Percentiles rank a stretch among this genome's conserved stretches.
These are phyloP conservation scores for Limanda limanda DNA, from an alignment of 2,113 vertebrate species.

Conservation along the genomic window DNA sequence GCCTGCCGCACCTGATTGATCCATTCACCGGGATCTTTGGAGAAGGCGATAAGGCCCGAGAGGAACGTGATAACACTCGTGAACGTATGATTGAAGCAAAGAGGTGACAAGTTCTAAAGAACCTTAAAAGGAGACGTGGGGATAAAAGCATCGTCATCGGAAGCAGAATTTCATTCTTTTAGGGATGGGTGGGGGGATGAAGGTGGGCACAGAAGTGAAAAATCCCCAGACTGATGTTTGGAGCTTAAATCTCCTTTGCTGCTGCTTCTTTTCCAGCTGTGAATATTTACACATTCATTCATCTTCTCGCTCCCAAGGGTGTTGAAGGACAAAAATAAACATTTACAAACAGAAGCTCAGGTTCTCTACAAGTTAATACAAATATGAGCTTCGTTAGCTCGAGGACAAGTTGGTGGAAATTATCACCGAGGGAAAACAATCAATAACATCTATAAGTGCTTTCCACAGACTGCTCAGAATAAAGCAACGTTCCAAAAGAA, in stretches of 20 bases:
- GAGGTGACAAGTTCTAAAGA: neutral
- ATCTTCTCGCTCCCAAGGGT: neutral
- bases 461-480: neutral
- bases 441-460: slow-evolving; percentile 29
- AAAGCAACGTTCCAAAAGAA: neutral
- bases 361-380: neutral
- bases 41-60: slow-evolving; percentile 24
- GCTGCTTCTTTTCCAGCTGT: neutral
- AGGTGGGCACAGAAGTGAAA: neutral
- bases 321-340: slow-evolving; percentile 19
- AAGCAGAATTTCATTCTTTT: slow-evolving; percentile 63
- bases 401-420: neutral
- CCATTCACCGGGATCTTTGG: slow-evolving; percentile 27
- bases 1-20: slow-evolving; percentile 26
- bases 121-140: neutral
- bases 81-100: neutral
- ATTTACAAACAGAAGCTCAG: neutral
- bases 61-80: slow-evolving; percentile 12
- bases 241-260: slow-evolving; percentile 36
- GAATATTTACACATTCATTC: neutral
- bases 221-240: slow-evolving; percentile 43
- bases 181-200: neutral
- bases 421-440: slow-evolving; percentile 32
- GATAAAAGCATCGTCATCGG: slow-evolving; percentile 25
- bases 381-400: too few relatives aligned